These are phyloP conservation scores for Oreotrochilus melanogaster DNA, from an alignment of 2,113 vertebrate genomes.

Conservation along the genomic window DNA sequence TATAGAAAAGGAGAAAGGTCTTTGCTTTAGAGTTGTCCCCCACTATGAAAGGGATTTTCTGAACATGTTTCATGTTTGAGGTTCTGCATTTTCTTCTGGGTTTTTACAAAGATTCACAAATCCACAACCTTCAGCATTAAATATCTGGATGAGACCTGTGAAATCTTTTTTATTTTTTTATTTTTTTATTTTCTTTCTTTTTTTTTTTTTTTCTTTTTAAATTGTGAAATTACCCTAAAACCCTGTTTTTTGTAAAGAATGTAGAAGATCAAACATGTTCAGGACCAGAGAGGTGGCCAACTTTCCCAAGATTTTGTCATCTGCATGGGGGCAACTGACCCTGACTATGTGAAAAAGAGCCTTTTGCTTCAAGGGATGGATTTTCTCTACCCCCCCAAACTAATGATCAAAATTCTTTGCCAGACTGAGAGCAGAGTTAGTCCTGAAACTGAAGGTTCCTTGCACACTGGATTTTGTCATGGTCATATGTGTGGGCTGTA, in stretches of 20 bases:
- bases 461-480: not conserved
- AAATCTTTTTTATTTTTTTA: no score
- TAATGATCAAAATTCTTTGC: not conserved
- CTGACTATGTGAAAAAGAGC: not conserved
- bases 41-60: not conserved
- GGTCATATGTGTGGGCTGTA: not conserved
- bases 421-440: not conserved
- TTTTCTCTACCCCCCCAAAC: not conserved
- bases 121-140: constrained; percentile 11
- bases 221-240: no score
- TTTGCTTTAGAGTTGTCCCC: not conserved
- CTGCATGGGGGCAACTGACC: not conserved
- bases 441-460: not conserved
- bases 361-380: not conserved
- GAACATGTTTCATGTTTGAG: constrained; percentile 19
- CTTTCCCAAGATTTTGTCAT: not conserved
- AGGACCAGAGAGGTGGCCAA: not conserved
- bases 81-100: not conserved
- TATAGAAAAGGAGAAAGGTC: not conserved
- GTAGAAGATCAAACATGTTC: not conserved
- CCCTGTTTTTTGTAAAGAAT: not conserved
- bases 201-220: no score
- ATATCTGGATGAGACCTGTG: not conserved
- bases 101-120: not conserved
- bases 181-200: no score